Conservation (phyloP, 1,140 invertebrate species). For the Limonius californicus region DNA sequence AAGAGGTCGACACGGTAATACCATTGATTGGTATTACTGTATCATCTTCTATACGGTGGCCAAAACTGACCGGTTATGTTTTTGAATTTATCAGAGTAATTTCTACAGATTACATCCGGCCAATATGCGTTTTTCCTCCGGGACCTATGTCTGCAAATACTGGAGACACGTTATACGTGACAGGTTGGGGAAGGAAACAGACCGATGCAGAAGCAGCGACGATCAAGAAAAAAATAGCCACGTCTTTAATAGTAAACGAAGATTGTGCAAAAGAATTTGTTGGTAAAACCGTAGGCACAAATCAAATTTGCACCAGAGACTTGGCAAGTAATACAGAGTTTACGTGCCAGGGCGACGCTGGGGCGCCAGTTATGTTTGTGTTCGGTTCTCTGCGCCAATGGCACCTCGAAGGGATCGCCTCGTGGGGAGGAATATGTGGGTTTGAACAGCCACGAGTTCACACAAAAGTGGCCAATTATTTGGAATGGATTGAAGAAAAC, state of each 20-base stretch:
- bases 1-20: too few relatives aligned
- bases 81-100: too few relatives aligned
- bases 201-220: neutral
- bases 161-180: neutral
- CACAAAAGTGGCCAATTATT: neutral
- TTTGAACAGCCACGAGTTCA: neutral
- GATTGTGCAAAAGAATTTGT: neutral
- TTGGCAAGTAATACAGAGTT: neutral
- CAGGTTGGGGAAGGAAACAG: neutral
- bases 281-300: neutral
- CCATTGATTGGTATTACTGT: too few relatives aligned
- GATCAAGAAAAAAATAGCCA: neutral
- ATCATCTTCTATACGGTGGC: too few relatives aligned
- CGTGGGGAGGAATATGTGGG: neutral
- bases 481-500: constrained; percentile 2
- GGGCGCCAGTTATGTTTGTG: neutral
- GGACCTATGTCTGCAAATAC: neutral
- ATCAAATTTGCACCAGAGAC: neutral
- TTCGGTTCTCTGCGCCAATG: neutral
- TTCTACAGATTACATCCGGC: neutral
- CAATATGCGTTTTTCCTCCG: neutral
- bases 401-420: neutral
- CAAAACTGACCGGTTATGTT: too few relatives aligned
- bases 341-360: neutral
- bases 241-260: neutral